phyloP scores from a whole-genome alignment of 2,797 vertebrate genomes.

The Macropus fuliginosus region DNA sequence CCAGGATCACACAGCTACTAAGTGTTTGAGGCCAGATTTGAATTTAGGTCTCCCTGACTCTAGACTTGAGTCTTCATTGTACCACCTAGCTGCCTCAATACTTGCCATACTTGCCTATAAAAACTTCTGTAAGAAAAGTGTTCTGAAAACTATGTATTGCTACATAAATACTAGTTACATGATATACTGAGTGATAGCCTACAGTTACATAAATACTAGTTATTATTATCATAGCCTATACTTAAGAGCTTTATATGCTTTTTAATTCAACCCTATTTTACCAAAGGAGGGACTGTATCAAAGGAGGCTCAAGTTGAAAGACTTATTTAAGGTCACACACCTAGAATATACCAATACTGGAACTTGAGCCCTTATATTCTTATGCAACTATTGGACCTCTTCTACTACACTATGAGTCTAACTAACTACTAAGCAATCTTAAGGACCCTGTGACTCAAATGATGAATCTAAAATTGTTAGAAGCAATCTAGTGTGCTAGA shows the following conservation, averaged over 20 bases:
- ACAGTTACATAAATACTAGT: background rate
- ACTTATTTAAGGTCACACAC: background rate
- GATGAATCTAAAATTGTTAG: background rate
- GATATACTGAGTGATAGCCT: background rate
- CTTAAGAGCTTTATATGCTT: background rate
- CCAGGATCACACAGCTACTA: no score
- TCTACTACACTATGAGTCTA: background rate
- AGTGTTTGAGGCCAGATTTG: no score
- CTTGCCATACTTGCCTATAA: no score
- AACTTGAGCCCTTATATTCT: background rate
- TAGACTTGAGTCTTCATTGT: no score
- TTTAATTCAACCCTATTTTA: background rate
- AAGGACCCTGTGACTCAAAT: background rate
- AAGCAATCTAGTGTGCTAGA: background rate
- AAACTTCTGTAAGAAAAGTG: no score
- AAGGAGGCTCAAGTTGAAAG: background rate
- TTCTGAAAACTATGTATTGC: no score
- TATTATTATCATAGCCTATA: background rate
- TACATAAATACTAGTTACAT: no score
- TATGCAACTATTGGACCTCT: background rate
- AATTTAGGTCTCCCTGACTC: no score
- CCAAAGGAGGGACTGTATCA: background rate
- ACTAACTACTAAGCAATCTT: background rate
- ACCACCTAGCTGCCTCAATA: no score
- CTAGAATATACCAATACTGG: background rate